Evolutionary conservation across 2,888 invertebrate genomes (phyloP).

Genomic region (Zygaena filipendulae): DNA sequence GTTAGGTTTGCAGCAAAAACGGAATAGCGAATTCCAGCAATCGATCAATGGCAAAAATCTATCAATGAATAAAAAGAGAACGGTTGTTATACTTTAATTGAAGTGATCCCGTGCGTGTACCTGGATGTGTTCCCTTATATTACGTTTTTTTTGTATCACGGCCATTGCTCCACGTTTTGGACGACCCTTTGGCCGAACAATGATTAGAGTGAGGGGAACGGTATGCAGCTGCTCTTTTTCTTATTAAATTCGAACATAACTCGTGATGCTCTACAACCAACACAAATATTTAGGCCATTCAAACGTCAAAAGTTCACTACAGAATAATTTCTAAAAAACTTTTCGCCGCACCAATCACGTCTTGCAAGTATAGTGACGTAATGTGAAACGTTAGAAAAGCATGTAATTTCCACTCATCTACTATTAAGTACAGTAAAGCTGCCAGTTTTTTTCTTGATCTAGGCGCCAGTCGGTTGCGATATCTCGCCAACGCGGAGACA

Average conservation of each 20-base stretch:
- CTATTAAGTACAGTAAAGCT: not conserved
- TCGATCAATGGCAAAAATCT: too few relatives aligned
- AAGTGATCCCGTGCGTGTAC: conserved; percentile 33
- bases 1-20: too few relatives aligned
- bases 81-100: too few relatives aligned
- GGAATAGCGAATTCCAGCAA: too few relatives aligned
- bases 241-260: conserved; percentile 25
- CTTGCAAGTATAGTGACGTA: too few relatives aligned
- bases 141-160: conserved; percentile 39
- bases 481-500: conserved; percentile 21
- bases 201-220: conserved; percentile 52
- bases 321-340: too few relatives aligned
- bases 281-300: too few relatives aligned
- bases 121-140: conserved; percentile 48
- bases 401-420: conserved; percentile 25
- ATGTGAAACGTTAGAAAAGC: conserved; percentile 35
- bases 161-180: conserved; percentile 54
- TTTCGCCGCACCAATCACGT: too few relatives aligned
- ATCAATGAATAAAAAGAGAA: too few relatives aligned
- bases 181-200: conserved; percentile 60
- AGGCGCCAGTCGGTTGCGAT: conserved; percentile 36
- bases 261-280: too few relatives aligned
- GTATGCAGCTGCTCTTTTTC: conserved; percentile 63
- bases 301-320: too few relatives aligned
- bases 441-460: conserved; percentile 40